These are phyloP conservation scores for Phthorimaea operculella DNA, from an alignment of 1,140 invertebrate genomes.

Conservation along the genomic window DNA sequence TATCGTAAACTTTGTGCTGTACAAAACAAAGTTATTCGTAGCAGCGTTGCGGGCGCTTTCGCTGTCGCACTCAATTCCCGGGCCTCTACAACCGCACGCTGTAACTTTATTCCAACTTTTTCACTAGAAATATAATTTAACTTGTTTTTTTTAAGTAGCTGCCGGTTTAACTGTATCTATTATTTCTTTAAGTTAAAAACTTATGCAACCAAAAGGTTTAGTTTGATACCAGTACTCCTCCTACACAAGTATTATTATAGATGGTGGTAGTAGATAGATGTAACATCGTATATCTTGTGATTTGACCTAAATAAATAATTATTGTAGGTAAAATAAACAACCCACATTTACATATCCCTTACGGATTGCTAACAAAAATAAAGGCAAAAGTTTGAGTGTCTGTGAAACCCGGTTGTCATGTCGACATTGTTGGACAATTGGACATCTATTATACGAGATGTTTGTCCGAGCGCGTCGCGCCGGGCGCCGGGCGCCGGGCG, in stretches of 20 bases:
- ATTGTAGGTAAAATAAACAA: background rate
- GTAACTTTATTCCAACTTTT: slow-evolving; percentile 47
- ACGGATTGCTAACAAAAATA: slow-evolving; percentile 15
- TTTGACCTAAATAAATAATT: slow-evolving; percentile 4
- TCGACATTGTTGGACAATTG: slow-evolving; percentile 40
- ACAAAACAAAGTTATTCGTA: slow-evolving; percentile 49
- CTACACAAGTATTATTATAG: too few relatives aligned
- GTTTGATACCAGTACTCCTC: too few relatives aligned
- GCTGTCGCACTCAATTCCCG: slow-evolving; percentile 31
- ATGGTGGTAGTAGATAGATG: too few relatives aligned
- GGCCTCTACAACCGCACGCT: slow-evolving; percentile 39
- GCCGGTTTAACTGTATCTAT: too few relatives aligned
- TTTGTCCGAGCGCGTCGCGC: slow-evolving; percentile 29
- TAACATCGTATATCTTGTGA: background rate
- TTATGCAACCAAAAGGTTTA: too few relatives aligned
- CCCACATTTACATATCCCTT: background rate
- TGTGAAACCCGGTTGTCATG: slow-evolving; percentile 26
- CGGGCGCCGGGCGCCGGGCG: slow-evolving; percentile 18
- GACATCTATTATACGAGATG: slow-evolving; percentile 43
- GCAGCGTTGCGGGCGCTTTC: slow-evolving; percentile 27
- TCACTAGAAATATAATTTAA: slow-evolving; percentile 5
- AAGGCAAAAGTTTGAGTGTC: slow-evolving; percentile 19
- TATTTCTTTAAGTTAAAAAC: too few relatives aligned
- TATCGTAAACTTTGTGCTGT: slow-evolving; percentile 26
- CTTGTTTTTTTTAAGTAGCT: too few relatives aligned